These are phyloP conservation scores for Etheostoma perlongum DNA, from an alignment of 2,797 vertebrate genomes.

Conservation along the genomic window DNA sequence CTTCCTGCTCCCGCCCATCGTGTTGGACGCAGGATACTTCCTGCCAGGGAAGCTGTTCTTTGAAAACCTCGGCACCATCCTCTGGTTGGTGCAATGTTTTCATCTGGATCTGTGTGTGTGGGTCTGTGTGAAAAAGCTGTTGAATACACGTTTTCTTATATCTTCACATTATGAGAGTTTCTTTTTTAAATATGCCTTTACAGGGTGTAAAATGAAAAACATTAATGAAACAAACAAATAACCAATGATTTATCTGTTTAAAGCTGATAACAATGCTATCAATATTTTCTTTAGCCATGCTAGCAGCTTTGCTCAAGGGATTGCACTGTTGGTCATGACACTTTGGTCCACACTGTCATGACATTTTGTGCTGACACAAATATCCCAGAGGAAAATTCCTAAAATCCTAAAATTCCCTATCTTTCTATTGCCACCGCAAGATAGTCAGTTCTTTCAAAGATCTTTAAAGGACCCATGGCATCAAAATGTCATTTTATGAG, in stretches of 20 bases:
- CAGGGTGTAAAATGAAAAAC: too few species aligned
- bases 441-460: too few species aligned
- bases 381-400: neutral
- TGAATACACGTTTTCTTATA: rapidly evolving
- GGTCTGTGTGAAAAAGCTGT: neutral
- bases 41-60: constrained; percentile 89
- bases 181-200: neutral
- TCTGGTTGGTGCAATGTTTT: constrained; percentile 73
- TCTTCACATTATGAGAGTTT: too few species aligned
- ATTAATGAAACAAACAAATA: too few species aligned
- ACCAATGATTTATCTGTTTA: too few species aligned
- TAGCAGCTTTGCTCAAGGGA: too few species aligned
- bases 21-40: constrained; percentile 90
- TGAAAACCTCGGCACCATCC: constrained; percentile 89
- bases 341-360: too few species aligned
- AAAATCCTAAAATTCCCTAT: neutral
- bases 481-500: too few species aligned
- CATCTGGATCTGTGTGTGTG: neutral
- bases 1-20: constrained; percentile 89
- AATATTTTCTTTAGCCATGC: too few species aligned
- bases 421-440: neutral
- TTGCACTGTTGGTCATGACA: too few species aligned
- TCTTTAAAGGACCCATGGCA: too few species aligned
- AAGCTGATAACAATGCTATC: too few species aligned
- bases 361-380: neutral